Base-by-base conservation (phyloP, 1,140 invertebrate species). In the Brachionus plicatilis region DNA sequence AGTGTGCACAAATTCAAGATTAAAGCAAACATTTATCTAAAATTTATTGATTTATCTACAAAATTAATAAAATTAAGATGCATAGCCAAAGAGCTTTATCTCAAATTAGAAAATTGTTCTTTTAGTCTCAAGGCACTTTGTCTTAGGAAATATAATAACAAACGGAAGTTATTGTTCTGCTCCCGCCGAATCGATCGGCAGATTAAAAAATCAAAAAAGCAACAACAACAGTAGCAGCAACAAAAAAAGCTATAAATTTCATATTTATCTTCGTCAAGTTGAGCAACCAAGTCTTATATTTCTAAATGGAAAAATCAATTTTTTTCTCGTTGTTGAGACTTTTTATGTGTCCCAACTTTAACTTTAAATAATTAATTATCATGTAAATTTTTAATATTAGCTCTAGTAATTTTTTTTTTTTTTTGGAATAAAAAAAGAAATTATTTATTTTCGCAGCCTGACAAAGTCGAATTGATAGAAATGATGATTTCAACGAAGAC, bases 281-380 rank as follows among this genome's bases (percentile, higher is more conserved):
- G 41, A 72, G 41, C 33, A 43, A 72, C 17, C 8, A 43, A 41
- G 33, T 72, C 17, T 41, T 41, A 43, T 41, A 43, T 72, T 37
- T 43, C 41, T 43, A 43, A 72, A 72, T 72, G 12, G 41, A 72
- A 72, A 72, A 72, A 72, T 72, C 68, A 72, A 72, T 72, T 72
- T 72, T 72, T 47, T 72, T 72, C 20, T 60, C 17, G 20, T 60
- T 60, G 53, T 9, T 60, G 53, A 60, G 53, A 60, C 53, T 60
- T 20, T 41, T 43, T 72, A 72, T 43, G 68, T 43, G 33, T 37
- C 41, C 37, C 68, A 72, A 72, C 68, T 72, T 72, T 72, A 72
- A 72, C 68, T 72, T 72, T 72, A 72, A 72, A 72, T 72, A 72
- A 72, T 72, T 72, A 72, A 72, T 72, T 72, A 72, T 72, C 68